Evolutionary conservation across 2,888 invertebrate genomes (phyloP).

Genomic region (Ceraclea dissimilis): DNA sequence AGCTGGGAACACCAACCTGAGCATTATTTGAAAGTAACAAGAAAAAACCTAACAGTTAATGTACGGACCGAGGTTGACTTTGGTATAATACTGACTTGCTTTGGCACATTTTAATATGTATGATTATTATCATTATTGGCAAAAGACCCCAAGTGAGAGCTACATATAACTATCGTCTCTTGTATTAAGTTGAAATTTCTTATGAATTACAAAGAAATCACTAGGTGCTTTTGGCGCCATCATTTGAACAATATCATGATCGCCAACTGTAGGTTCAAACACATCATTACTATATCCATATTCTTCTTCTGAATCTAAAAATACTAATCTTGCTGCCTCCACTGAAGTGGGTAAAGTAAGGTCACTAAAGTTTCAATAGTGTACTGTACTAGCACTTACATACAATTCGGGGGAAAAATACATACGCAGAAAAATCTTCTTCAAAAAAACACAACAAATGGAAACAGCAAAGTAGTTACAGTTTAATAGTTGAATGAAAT

Average conservation of each 20-base stretch:
- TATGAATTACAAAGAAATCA: constrained; percentile 44
- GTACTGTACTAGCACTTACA: too few species aligned
- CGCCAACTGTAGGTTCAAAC: constrained; percentile 33
- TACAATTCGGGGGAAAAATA: too few species aligned
- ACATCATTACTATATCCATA: constrained; percentile 33
- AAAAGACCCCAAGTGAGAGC: constrained; percentile 40
- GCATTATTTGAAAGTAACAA: too few species aligned
- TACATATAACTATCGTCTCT: constrained; percentile 49
- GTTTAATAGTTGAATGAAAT: too few species aligned
- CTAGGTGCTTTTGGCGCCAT: constrained; percentile 23
- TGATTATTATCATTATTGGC: constrained; percentile 27
- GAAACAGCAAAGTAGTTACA: too few species aligned
- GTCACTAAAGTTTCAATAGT: constrained; percentile 61
- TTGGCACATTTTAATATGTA: constrained; percentile 44
- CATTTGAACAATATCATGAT: constrained; percentile 25
- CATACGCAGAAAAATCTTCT: too few species aligned
- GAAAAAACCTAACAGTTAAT: too few species aligned
- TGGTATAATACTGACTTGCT: constrained; percentile 38
- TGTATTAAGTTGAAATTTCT: constrained; percentile 44
- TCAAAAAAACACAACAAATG: too few species aligned
- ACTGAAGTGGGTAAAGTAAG: constrained; percentile 57
- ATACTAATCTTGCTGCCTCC: constrained; percentile 61
- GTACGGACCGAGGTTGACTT: constrained; percentile 52
- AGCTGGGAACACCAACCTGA: too few species aligned
- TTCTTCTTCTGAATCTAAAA: constrained; percentile 63